Evolutionary conservation across 2,113 vertebrate genomes (phyloP), one percentile per base, ranked within the genome.

Genomic region (Sebastes schlegelii): DNA sequence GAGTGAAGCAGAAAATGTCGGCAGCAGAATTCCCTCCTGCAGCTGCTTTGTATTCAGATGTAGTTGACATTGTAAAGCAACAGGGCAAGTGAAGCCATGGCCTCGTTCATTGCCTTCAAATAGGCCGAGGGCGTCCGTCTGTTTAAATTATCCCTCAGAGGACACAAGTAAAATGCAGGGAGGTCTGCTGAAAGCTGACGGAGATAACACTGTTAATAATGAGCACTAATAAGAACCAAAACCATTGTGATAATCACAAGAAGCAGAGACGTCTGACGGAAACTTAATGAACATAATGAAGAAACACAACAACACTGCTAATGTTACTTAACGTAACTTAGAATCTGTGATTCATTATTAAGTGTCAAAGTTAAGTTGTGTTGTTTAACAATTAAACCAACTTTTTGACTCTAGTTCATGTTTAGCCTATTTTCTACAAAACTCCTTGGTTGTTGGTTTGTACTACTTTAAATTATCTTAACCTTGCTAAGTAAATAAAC

Each of bases 41-140:
- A 62, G 70, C 89, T 89, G 85, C 62, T 91, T 86, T 84, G 82
- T 84, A 91, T 91, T 84, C 90, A 80, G 21, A 57, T 66, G 65
- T 11, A 46, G 71, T 55, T 49, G 80, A 73, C 71, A 45, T 42
- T 61, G 46, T 57, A 49, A 68, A 71, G 64, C 72, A 65, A 73
- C 52, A 2, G 84, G 79, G 64, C 64, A 61, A 80, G 54, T 5
- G 65, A 21, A 77, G 79, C 54, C 61, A 0, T 12, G 73, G 65
- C 86, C 84, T 85, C 70, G 26, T 61, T 80, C 80, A 11, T 26
- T 4, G 19, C 64, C 76, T 83, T 86, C 74, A 82, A 57, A 86
- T 45, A 52, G n/a, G 54, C 42, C 1, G 13, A 48, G 82, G 16
- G 49, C 48, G 40, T 67, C 84, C 4, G 19, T 75, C 77, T 51